Base-by-base conservation (phyloP, 2,888 invertebrate species). In the Melangyna quadrimaculata region DNA sequence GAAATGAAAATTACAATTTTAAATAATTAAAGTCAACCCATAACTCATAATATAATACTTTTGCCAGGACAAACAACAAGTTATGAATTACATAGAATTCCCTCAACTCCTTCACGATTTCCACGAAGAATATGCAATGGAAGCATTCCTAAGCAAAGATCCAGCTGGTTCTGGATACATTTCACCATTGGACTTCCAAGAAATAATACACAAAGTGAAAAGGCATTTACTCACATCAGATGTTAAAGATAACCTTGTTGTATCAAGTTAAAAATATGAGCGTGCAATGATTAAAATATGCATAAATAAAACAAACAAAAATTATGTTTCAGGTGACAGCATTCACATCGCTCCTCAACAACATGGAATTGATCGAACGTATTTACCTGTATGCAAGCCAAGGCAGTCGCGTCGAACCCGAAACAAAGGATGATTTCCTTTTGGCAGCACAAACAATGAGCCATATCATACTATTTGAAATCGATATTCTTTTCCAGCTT, bases 81-180 rank as follows among this genome's bases (percentile, higher is more conserved):
- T 96, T 89, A 97, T 99, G 87, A 96, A 95, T 43, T 99, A 99
- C 93, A 94, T 95, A 32, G 99, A 99, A 92, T 99, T 99, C 94
- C 98, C 98, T 90, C 99, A 99, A 93, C 96, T 99, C 92, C 94
- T 99, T 70, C 99, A 99, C 94, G 99, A 99, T 92, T 99, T 99
- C 92, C 99, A 99, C 92, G 99, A 99, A 92, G 99, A 99, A 93
- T 99, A 99, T 91, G 99, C 99, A 29, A 96, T 97, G 89, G 98
- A 98, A 93, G 98, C 98, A 53, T 99, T 99, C 93, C 96, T 96
- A 91, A 96, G 95, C 90, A 97, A 96, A 90, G 99, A 99, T 93
- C 96, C 95, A 89, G 94, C 96, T 88, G 97, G 97, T 77, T 94
- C 95, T 73, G 99, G 99, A 51, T 98, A 97, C 91, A 99, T 99